Conservation (phyloP, 2,113 vertebrate species). For the Glaucidium brasilianum region DNA sequence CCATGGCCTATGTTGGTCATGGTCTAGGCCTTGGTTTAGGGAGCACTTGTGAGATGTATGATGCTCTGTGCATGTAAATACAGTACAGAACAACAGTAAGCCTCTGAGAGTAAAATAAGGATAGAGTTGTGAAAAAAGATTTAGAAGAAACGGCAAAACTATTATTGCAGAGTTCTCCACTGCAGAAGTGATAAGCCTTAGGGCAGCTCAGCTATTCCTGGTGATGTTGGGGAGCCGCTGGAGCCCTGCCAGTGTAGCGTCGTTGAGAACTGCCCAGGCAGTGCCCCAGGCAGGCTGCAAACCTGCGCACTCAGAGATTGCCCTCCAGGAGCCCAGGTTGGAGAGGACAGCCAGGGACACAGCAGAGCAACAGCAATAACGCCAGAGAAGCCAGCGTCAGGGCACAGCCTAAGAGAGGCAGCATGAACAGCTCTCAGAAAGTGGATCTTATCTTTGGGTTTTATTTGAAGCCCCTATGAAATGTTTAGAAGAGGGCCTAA, state of each 20-base stretch:
- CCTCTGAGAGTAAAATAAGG: neutral
- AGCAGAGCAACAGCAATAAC: neutral
- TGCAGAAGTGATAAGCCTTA: neutral
- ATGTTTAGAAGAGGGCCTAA: neutral
- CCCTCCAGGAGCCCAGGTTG: neutral
- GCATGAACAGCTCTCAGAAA: neutral
- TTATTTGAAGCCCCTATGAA: neutral
- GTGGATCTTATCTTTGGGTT: neutral
- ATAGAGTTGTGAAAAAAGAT: neutral
- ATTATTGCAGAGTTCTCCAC: neutral
- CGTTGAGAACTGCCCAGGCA: neutral
- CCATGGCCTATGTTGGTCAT: neutral
- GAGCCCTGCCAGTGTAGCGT: neutral
- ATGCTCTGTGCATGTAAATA: neutral
- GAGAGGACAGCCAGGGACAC: neutral
- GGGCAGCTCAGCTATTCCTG: neutral
- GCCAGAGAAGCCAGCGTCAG: neutral
- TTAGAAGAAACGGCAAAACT: neutral
- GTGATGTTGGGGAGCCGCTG: neutral
- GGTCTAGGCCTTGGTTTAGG: neutral
- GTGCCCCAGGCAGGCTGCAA: neutral
- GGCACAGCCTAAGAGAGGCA: neutral
- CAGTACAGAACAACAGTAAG: neutral
- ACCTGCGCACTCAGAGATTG: neutral
- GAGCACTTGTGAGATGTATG: neutral